Evolutionary conservation across 2,113 vertebrate species (phyloP).

Genomic region (Corydoras sp.): DNA sequence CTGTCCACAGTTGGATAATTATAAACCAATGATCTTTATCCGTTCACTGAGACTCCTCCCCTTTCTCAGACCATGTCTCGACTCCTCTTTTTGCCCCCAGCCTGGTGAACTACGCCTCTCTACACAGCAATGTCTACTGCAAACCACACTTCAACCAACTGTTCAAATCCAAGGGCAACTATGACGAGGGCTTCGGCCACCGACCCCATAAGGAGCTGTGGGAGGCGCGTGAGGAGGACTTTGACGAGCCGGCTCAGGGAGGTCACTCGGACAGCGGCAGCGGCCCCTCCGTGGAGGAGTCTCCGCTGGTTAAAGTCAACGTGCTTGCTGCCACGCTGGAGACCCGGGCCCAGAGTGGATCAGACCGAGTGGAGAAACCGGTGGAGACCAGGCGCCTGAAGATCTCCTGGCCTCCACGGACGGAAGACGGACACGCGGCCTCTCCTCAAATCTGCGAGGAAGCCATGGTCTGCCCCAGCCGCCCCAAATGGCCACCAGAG

Average conservation of each 20-base stretch:
- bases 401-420: slow-evolving; percentile 87
- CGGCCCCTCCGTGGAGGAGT: slow-evolving; percentile 83
- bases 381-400: slow-evolving; percentile 82
- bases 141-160: slow-evolving; percentile 96
- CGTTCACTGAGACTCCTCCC: too few relatives aligned
- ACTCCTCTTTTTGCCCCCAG: slow-evolving; percentile 52
- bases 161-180: slow-evolving; percentile 97
- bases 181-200: slow-evolving; percentile 96
- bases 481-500: slow-evolving; percentile 92
- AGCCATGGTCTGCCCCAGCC: slow-evolving; percentile 61
- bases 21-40: too few relatives aligned
- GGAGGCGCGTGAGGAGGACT: slow-evolving; percentile 70
- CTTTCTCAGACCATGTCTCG: too few relatives aligned
- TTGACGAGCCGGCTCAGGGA: slow-evolving; percentile 53
- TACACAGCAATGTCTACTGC: slow-evolving; percentile 90
- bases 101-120: slow-evolving; percentile 85
- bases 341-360: slow-evolving; percentile 66
- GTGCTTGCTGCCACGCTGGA: slow-evolving; percentile 84
- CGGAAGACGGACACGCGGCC: slow-evolving; percentile 40
- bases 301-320: slow-evolving; percentile 86
- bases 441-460: slow-evolving; percentile 59
- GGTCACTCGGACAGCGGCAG: slow-evolving; percentile 50
- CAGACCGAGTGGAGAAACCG: slow-evolving; percentile 44
- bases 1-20: too few relatives aligned
- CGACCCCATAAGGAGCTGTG: slow-evolving; percentile 92